Evolutionary conservation across 1,140 invertebrate species (phyloP).

Genomic region (Leptestheria dahalacensis): DNA sequence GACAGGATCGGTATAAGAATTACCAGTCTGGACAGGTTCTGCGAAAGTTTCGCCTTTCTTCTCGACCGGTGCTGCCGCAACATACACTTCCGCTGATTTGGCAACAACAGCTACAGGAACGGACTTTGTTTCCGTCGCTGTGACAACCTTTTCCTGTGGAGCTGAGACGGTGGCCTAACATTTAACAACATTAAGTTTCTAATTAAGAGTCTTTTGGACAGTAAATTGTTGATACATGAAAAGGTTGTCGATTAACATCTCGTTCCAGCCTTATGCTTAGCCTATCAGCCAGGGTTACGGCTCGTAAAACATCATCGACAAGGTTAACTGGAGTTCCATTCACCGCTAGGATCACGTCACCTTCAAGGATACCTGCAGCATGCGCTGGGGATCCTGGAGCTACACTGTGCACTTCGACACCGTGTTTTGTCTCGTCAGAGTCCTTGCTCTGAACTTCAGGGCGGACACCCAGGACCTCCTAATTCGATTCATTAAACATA

Average conservation of each 20-base stretch:
- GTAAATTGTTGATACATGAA: not conserved
- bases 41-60: not conserved
- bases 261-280: not conserved
- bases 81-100: not conserved
- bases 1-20: not conserved
- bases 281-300: constrained; percentile 3
- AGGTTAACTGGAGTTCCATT: constrained; percentile 55
- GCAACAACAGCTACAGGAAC: not conserved
- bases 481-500: not conserved
- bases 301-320: constrained; percentile 17
- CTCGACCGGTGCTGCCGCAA: not conserved
- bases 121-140: not conserved
- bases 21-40: not conserved
- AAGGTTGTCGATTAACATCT: not conserved
- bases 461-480: not conserved
- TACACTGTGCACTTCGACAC: constrained; percentile 58
- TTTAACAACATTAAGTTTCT: not conserved
- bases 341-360: constrained; percentile 61
- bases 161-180: not conserved
- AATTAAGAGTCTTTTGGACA: not conserved
- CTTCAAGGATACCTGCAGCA: constrained; percentile 54
- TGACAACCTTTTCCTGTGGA: not conserved
- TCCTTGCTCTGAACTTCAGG: not conserved
- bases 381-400: constrained; percentile 54
- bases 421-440: not conserved